A percentile compares a stretch with the other conserved stretches of the same genome.
phyloP scores from a whole-genome alignment of 2,113 vertebrate species.

The Nesospiza acunhae region DNA sequence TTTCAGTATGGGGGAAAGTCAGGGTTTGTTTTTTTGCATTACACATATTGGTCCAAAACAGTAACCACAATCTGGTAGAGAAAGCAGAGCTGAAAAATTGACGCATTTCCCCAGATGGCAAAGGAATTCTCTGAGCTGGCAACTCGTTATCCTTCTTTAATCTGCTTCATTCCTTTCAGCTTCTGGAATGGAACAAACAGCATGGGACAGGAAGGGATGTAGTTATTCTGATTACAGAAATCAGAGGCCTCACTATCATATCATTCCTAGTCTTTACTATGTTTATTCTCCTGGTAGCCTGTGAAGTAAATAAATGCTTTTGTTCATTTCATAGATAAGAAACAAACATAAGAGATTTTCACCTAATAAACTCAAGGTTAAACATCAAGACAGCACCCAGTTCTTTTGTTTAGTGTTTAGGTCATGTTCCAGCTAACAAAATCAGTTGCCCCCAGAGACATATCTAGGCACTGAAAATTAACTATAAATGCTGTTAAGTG shows the following conservation, averaged over 20 bases:
- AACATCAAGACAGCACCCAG: background rate
- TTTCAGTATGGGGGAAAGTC: background rate
- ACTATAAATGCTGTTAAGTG: background rate
- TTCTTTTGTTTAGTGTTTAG: background rate
- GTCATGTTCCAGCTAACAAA: background rate
- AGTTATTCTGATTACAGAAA: background rate
- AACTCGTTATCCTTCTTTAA: background rate
- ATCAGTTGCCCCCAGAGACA: background rate
- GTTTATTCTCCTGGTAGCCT: background rate
- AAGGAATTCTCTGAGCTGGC: background rate
- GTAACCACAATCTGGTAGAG: background rate
- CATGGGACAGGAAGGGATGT: background rate
- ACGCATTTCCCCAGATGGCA: background rate
- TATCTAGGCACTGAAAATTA: background rate
- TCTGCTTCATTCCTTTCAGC: background rate
- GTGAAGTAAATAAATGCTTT: background rate
- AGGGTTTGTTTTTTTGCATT: background rate
- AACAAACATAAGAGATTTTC: constrained; percentile 6
- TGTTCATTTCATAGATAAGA: background rate
- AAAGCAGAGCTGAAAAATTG: constrained; percentile 23
- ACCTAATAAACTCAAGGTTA: background rate
- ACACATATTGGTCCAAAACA: background rate
- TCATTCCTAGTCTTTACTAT: background rate
- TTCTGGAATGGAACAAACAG: constrained; percentile 10
- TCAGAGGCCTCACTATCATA: background rate